Evolutionary conservation across 2,888 invertebrate species (phyloP), one percentile per base, ranked within the genome.

Genomic region (Pimpla rufipes): DNA sequence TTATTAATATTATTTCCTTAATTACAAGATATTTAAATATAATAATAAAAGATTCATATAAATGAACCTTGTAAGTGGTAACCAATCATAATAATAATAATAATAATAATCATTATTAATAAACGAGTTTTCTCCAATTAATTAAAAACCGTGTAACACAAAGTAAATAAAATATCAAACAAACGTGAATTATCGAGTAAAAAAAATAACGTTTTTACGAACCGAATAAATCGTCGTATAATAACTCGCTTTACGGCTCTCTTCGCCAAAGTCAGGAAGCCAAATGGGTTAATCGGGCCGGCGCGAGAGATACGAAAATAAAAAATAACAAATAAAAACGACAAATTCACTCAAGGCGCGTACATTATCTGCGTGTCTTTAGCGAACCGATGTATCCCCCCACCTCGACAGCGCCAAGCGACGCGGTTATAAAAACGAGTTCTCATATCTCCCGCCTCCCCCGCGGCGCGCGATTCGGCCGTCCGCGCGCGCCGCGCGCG

Each of bases 391-490:
- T 16, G 16, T 18, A 37, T 40, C 8, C 6, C 13, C 16, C 2
- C 16, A 7, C 16, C 8, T 6, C 18, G 18, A 62, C 62, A 37
- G 35, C 10, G 6, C 0, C n/a, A 0, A 10, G 18, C 16, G 29
- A 35, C 29, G 2, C 5, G 18, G 7, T 62, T 8, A 62, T 62
- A 62, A 62, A 62, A 62, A 79, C 57, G 66, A 55, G 71, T 73
- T 66, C 29, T 11, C 71, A 29, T 35, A 50, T 21, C 10, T 23
- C 16, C 42, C 21, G 23, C 66, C 71, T 55, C 55, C 55, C 78
- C 55, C 64, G 64, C 66, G n/a, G n/a, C n/a, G n/a, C 16, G 21
- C 62, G 64, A 64, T 66, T 66, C 40, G 55, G 18, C 52, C 57
- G 59, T 35, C 35, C 47, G 13, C 21, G 18, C 21, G 29, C 5